Base-by-base conservation (phyloP, 2,797 vertebrate species). In the Sebastes minor region DNA sequence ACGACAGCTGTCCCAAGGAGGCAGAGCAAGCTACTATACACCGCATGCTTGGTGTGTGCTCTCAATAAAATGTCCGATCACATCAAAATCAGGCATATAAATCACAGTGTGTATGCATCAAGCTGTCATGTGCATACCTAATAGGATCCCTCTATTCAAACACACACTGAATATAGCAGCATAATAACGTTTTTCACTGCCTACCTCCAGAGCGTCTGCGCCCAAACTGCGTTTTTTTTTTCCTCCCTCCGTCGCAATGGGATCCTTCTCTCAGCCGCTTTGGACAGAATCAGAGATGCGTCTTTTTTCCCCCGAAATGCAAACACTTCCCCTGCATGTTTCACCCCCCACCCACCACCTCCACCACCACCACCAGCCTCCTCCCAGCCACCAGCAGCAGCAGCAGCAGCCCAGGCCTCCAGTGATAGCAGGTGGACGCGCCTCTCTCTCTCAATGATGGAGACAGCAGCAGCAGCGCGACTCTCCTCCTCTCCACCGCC, bases 371-470 rank as follows among this genome's bases (percentile, higher is more conserved):
- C 84, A 5, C 78, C 77, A 14, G 38, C 38, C 38, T 42, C 38
- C 22, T 42, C n/a, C 22, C 62, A 35, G 23, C 63, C 63, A 65
- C 52, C 60, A 88, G 80, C 70, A 80, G 81, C 42, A 52, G 8
- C 49, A 73, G 87, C 86, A 78, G 84, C 94, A 94, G 91, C 89
- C 94, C 84, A 94, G 96, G 95, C 96, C 95, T 96, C 95, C 90
- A 74, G 89, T 91, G 84, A 88, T 81, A 95, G 96, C 96, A 96
- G 96, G 96, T 97, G 97, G 96, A 97, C 95, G 96, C 97, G 97
- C 97, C 96, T 96, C 95, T 95, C 95, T 96, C 96, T 96, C 95
- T 95, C 95, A 94, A 53, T 94, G 94, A 96, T 94, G 95, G 94
- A 96, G 94, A 92, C 95, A 90, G 93, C 95, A 90, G 93, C 38